phyloP scores from a whole-genome alignment of 2,888 invertebrate genomes.

The Lepas anatifera region DNA sequence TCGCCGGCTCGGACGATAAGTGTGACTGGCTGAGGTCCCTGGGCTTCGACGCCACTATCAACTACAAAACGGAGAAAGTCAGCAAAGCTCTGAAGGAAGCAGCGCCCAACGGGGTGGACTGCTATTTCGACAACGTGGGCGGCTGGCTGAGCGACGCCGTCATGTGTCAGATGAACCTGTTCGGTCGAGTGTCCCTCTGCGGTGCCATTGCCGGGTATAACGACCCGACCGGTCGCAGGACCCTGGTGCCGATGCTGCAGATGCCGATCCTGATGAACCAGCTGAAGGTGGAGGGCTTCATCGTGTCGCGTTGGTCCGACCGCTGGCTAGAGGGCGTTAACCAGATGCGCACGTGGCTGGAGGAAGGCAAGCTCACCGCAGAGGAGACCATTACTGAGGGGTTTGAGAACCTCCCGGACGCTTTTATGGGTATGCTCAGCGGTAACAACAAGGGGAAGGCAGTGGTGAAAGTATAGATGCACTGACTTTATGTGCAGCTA shows the following conservation, averaged over 20 bases:
- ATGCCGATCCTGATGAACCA: conserved; percentile 41
- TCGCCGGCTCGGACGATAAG: conserved; percentile 57
- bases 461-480: neutral
- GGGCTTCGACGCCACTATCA: conserved; percentile 54
- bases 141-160: conserved; percentile 49
- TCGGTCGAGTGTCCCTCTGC: conserved; percentile 50
- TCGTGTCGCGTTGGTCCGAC: conserved; percentile 42
- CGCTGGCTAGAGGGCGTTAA: conserved; percentile 50
- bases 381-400: conserved; percentile 37
- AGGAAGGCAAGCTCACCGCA: conserved; percentile 51
- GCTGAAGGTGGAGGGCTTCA: conserved; percentile 51
- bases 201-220: conserved; percentile 54
- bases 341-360: conserved; percentile 50
- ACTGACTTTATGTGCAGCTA: too few species aligned
- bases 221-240: conserved; percentile 30
- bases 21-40: conserved; percentile 52
- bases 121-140: conserved; percentile 66
- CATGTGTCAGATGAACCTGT: conserved; percentile 47
- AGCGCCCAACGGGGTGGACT: conserved; percentile 58
- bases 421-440: conserved; percentile 6
- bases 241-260: conserved; percentile 13
- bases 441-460: neutral
- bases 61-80: conserved; percentile 53
- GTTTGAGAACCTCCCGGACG: conserved; percentile 5
- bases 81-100: conserved; percentile 43